Evolutionary conservation across 2,888 invertebrate species (phyloP).

Genomic region (Sinopyrophorus schimmeli): DNA sequence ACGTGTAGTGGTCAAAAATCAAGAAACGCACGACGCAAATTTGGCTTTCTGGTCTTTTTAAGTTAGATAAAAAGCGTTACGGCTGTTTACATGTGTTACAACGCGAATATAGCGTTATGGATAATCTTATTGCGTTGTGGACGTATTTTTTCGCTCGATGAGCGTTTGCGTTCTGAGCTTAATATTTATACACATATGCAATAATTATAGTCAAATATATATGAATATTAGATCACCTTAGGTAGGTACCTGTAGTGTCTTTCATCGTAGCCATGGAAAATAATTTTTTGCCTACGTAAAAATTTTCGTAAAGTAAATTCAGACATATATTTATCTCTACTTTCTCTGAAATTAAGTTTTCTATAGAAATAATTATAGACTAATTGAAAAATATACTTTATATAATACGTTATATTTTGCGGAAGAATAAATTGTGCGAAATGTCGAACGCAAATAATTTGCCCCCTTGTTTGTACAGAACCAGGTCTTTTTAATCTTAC

Average conservation of each 20-base stretch:
- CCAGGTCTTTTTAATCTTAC: constrained; percentile 76
- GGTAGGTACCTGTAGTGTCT: constrained; percentile 75
- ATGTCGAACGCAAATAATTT: constrained; percentile 79
- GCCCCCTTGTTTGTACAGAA: constrained; percentile 81
- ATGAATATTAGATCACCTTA: too few species aligned
- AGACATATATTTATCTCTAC: constrained; percentile 55
- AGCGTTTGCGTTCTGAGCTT: too few species aligned
- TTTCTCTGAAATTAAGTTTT: constrained; percentile 47
- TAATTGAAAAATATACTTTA: constrained; percentile 56
- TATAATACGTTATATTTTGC: constrained; percentile 72
- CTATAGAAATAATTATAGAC: neutral
- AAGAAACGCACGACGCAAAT: too few species aligned
- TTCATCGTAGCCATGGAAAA: constrained; percentile 79
- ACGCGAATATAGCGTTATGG: too few species aligned
- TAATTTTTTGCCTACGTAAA: constrained; percentile 69
- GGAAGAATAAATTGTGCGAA: constrained; percentile 81
- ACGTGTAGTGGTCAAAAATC: too few species aligned
- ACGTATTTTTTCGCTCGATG: too few species aligned
- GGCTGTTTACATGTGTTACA: too few species aligned
- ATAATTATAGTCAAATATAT: too few species aligned
- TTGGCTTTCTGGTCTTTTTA: too few species aligned
- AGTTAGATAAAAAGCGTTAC: too few species aligned
- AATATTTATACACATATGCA: too few species aligned
- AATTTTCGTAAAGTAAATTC: constrained; percentile 73
- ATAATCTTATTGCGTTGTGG: too few species aligned